Conservation (phyloP, 2,888 invertebrate species). For the Agriopis marginaria region DNA sequence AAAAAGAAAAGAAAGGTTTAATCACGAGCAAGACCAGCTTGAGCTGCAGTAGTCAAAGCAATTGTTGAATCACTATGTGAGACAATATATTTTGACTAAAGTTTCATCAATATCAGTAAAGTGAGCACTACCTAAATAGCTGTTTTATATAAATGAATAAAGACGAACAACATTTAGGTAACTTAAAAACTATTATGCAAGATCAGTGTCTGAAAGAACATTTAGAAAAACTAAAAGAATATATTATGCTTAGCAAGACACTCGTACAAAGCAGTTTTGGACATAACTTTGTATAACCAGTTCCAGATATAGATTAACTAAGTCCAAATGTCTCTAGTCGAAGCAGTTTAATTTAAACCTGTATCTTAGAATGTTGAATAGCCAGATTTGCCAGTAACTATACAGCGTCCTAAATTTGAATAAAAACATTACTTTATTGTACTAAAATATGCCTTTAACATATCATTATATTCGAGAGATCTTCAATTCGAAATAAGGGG, state of each 20-base stretch:
- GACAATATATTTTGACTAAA: too few relatives aligned
- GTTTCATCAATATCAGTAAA: background rate
- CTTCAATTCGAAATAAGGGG: too few relatives aligned
- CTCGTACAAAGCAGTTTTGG: background rate
- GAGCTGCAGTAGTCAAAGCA: background rate
- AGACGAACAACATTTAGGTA: background rate
- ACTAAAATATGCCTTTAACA: background rate
- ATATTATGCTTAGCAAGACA: background rate
- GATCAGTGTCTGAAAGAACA: constrained; percentile 4
- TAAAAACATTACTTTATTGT: background rate
- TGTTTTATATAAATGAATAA: background rate
- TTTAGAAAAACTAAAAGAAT: background rate
- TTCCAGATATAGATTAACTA: constrained; percentile 10
- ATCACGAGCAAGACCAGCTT: background rate
- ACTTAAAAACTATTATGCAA: background rate
- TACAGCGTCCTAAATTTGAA: background rate
- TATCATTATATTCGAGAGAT: too few relatives aligned
- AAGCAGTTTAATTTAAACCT: constrained; percentile 10
- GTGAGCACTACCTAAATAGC: background rate
- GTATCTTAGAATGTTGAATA: constrained; percentile 6
- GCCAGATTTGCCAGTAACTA: background rate
- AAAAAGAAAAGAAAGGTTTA: background rate
- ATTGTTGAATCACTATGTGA: background rate
- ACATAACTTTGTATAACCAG: constrained; percentile 15
- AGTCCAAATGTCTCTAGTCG: constrained; percentile 7